phyloP scores from a whole-genome alignment of 1,140 invertebrate species.

The Scaptomyza montana region DNA sequence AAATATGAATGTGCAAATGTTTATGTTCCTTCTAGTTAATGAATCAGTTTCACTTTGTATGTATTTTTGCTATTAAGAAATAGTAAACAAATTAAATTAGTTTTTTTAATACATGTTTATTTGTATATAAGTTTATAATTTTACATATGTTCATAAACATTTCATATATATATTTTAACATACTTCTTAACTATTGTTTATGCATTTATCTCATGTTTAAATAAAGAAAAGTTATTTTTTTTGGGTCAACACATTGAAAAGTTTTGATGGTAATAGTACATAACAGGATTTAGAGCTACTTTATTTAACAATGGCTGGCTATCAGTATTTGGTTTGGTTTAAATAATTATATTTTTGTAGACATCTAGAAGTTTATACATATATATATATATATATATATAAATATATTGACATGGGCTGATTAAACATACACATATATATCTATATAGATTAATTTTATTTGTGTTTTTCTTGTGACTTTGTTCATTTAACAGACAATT shows the following conservation, averaged over 20 bases:
- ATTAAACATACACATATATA: constrained; percentile 11
- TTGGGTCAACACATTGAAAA: constrained; percentile 35
- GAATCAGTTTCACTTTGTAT: background rate
- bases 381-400: background rate
- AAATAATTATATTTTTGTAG: constrained; percentile 3
- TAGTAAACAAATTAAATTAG: background rate
- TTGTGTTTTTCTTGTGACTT: constrained; percentile 30
- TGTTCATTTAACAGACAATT: background rate
- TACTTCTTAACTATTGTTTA: constrained; percentile 34
- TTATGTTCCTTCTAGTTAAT: too few relatives aligned
- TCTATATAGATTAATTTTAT: constrained; percentile 14
- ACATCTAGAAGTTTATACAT: background rate
- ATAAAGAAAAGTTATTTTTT: constrained; percentile 1
- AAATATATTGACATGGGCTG: constrained; percentile 2
- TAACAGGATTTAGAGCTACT: constrained; percentile 24
- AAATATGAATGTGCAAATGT: too few relatives aligned
- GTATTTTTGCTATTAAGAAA: background rate
- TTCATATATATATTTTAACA: constrained; percentile 23
- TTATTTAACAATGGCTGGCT: constrained; percentile 35
- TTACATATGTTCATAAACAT: constrained; percentile 44
- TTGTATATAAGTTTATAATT: constrained; percentile 51
- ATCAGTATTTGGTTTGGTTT: background rate
- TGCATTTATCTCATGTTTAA: constrained; percentile 12
- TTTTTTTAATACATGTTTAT: constrained; percentile 54
- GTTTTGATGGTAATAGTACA: constrained; percentile 19